Evolutionary conservation across 2,797 vertebrate genomes (phyloP).

Genomic region (Mormyrops attenuatus): DNA sequence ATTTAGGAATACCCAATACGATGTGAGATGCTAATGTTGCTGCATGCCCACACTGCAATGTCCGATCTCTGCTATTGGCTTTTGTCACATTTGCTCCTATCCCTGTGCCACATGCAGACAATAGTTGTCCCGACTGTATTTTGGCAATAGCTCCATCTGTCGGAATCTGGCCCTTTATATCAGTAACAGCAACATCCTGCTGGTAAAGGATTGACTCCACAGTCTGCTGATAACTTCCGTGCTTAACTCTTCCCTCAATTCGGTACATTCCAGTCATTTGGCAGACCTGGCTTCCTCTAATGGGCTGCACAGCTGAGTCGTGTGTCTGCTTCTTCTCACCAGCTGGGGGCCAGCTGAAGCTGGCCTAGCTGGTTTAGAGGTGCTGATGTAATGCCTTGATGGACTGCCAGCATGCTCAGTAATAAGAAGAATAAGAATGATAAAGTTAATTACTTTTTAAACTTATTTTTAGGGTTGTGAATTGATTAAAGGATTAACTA

Average conservation of each 20-base stretch:
- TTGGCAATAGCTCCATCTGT: background rate
- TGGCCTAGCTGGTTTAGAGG: background rate
- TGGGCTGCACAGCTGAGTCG: background rate
- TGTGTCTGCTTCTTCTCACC: background rate
- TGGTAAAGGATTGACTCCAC: background rate
- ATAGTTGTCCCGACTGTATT: background rate
- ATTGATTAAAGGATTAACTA: background rate
- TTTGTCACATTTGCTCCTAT: background rate
- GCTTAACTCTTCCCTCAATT: background rate
- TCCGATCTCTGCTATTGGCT: background rate
- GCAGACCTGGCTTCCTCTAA: background rate
- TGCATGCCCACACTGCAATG: background rate
- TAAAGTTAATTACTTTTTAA: background rate
- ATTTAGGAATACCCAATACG: background rate
- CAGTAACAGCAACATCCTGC: background rate
- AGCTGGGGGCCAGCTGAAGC: background rate
- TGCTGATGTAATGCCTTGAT: background rate
- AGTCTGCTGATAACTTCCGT: background rate
- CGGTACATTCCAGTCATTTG: background rate
- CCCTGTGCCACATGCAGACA: background rate
- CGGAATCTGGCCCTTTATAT: background rate
- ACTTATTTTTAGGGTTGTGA: background rate
- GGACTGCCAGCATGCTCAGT: background rate
- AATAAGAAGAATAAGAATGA: background rate
- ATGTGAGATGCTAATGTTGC: background rate